Conservation (phyloP, 2,113 vertebrate genomes). For the Camelus bactrianus region DNA sequence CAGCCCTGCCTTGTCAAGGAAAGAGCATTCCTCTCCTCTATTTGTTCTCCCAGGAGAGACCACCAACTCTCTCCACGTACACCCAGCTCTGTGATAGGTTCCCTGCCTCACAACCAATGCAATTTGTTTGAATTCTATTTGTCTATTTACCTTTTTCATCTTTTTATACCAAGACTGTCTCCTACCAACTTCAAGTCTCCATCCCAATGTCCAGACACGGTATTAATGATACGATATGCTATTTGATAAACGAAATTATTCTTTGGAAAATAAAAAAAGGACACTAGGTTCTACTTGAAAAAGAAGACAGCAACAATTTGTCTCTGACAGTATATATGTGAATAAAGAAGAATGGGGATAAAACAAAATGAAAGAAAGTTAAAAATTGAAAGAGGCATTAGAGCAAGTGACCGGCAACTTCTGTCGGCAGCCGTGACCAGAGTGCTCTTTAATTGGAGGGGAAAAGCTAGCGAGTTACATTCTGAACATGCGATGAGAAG, state of each 20-base stretch:
- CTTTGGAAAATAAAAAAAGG: not conserved
- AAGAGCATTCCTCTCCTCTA: not conserved
- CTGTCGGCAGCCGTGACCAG: not conserved
- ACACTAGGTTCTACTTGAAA: not conserved
- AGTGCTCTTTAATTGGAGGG: constrained; percentile 15
- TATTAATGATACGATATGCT: not conserved
- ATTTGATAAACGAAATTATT: not conserved
- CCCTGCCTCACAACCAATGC: not conserved
- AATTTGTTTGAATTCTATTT: not conserved
- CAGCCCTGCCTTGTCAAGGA: not conserved
- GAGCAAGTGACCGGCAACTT: not conserved
- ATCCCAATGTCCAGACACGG: not conserved
- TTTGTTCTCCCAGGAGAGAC: not conserved
- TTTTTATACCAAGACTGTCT: not conserved
- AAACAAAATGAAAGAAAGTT: not conserved
- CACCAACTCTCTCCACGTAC: not conserved
- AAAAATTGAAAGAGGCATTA: constrained; percentile 9
- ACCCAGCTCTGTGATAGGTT: not conserved
- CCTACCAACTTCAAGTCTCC: not conserved
- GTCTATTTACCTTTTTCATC: not conserved
- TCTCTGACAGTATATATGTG: not conserved
- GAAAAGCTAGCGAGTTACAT: not conserved
- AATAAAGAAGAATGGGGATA: not conserved
- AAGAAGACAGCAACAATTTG: not conserved
- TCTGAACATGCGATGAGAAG: not conserved